phyloP scores from a whole-genome alignment of 2,113 vertebrate genomes.

The Ciconia stormi region DNA sequence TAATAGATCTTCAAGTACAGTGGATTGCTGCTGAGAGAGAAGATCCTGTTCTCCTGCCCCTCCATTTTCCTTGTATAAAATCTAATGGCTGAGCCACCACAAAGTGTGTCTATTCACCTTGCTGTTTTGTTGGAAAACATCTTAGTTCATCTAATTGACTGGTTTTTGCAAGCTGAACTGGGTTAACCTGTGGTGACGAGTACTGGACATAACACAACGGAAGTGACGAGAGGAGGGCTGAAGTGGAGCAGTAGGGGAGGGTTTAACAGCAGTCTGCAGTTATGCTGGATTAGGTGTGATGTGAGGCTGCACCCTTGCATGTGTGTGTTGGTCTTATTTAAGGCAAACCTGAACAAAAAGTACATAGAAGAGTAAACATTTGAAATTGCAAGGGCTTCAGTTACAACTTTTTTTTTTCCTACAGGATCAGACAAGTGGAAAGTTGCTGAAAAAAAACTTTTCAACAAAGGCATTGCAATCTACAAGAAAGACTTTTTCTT shows the following conservation, averaged over 20 bases:
- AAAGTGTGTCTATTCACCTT: neutral
- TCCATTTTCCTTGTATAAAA: neutral
- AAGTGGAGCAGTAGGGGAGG: neutral
- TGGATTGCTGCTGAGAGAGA: neutral
- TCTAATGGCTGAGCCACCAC: neutral
- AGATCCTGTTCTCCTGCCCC: neutral
- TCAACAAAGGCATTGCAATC: slow-evolving; percentile 93
- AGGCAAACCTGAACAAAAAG: neutral
- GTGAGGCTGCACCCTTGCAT: neutral
- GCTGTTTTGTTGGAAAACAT: neutral
- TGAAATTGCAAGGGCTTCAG: neutral
- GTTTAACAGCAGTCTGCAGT: neutral
- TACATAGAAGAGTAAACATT: neutral
- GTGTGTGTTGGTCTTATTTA: neutral
- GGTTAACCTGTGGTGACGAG: neutral
- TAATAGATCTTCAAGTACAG: neutral
- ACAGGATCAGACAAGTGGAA: slow-evolving; percentile 95
- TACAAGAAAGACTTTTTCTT: slow-evolving; percentile 98
- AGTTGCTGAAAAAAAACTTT: slow-evolving; percentile 86
- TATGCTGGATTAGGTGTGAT: neutral
- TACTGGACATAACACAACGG: neutral
- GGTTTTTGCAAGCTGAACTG: neutral
- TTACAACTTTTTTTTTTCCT: neutral
- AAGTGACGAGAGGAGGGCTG: neutral
- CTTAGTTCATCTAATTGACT: neutral